phyloP scores from a whole-genome alignment of 2,797 vertebrate genomes.

The Eulemur rubriventer region DNA sequence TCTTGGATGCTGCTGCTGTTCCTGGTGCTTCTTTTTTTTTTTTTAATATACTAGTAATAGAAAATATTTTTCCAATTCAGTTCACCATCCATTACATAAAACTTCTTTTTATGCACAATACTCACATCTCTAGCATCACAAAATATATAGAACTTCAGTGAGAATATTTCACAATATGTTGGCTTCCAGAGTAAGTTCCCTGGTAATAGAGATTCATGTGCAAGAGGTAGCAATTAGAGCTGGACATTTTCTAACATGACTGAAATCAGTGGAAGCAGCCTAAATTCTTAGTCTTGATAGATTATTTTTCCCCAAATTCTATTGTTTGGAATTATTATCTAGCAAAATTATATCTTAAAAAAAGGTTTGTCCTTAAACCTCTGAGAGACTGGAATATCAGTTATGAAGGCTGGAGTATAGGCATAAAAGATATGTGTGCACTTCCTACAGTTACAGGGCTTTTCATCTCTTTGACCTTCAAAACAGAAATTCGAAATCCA shows the following conservation, averaged over 20 bases:
- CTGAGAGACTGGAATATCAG: background rate
- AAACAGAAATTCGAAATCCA: background rate
- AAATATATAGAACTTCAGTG: background rate
- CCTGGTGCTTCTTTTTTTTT: background rate
- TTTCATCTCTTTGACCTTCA: constrained; percentile 40
- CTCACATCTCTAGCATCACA: background rate
- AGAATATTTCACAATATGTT: background rate
- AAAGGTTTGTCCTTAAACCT: background rate
- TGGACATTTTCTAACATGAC: background rate
- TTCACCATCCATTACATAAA: background rate
- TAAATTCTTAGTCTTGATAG: background rate
- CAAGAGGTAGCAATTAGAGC: background rate
- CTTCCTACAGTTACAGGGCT: background rate
- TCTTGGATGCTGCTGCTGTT: background rate
- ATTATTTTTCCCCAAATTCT: background rate
- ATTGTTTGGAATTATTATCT: background rate
- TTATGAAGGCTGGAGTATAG: background rate
- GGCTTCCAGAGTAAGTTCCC: background rate
- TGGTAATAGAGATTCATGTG: background rate
- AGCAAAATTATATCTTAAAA: background rate
- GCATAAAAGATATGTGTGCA: background rate
- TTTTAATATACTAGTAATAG: background rate
- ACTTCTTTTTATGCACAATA: background rate
- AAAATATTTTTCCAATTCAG: background rate
- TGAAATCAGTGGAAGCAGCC: background rate